A percentile compares a stretch with the other conserved stretches of the same genome.
Conservation (phyloP, 1,140 invertebrate genomes). For the Diabrotica virgifera region DNA sequence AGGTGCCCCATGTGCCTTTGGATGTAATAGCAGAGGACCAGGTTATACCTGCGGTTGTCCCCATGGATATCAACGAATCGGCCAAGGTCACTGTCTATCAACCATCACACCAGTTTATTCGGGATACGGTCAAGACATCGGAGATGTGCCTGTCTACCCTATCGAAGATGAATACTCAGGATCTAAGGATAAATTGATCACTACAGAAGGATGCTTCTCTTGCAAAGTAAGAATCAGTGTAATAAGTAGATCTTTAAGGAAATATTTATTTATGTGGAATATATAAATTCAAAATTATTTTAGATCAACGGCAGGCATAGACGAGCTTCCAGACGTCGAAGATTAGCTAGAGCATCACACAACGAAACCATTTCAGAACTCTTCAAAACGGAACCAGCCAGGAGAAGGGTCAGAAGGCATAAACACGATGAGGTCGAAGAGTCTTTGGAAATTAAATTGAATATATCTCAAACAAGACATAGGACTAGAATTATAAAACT, state of each 20-base stretch:
- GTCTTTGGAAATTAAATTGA: slow-evolving; percentile 55
- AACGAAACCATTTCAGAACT: slow-evolving; percentile 33
- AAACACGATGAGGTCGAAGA: slow-evolving; percentile 50
- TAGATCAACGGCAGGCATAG: slow-evolving; percentile 50
- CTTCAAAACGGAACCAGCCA: slow-evolving; percentile 30
- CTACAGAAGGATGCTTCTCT: slow-evolving; percentile 86
- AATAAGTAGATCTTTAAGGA: neutral
- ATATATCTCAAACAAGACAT: slow-evolving; percentile 60
- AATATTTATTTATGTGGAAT: too few relatives aligned
- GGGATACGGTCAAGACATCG: slow-evolving; percentile 60
- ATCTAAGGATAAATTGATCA: slow-evolving; percentile 69
- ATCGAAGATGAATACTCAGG: slow-evolving; percentile 50
- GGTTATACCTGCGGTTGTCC: slow-evolving; percentile 78
- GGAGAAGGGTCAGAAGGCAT: slow-evolving; percentile 40
- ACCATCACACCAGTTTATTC: slow-evolving; percentile 63
- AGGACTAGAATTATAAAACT: slow-evolving; percentile 61
- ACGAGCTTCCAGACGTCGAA: slow-evolving; percentile 41
- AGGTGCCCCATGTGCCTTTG: slow-evolving; percentile 73
- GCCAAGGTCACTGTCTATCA: slow-evolving; percentile 75
- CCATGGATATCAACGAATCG: slow-evolving; percentile 65
- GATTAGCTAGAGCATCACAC: slow-evolving; percentile 21
- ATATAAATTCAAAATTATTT: too few relatives aligned
- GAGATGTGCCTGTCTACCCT: slow-evolving; percentile 66
- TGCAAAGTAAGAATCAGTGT: slow-evolving; percentile 65
- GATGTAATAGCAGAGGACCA: slow-evolving; percentile 63